Evolutionary conservation across 1,140 invertebrate genomes (phyloP), one percentile per base, ranked within the genome.

Genomic region (Lepidurus couesii): DNA sequence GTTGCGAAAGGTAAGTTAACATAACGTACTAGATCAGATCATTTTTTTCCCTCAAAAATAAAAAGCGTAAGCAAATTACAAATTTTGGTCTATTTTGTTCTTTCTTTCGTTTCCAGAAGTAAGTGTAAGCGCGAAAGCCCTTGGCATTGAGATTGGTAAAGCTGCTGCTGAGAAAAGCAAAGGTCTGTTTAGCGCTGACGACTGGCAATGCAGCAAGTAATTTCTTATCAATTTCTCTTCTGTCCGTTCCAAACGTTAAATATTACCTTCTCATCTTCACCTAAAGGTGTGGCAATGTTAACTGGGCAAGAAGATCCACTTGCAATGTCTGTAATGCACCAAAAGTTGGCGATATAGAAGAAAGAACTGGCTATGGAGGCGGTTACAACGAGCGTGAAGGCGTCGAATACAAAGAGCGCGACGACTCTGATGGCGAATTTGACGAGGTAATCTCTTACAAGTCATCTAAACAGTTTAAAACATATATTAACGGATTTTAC

Each of bases 301-400:
- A 99, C 85, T 99, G 98, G 98, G 97, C 97, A 13, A 88, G 98
- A 79, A 88, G 98, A 74, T 92, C 93, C 82, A 95, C 94, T 76
- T 99, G 98, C 85, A 99, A 99, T 85, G 95, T 99, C 88, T 99
- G 98, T 86, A 99, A 99, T 88, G 94, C 97, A 1, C 96, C 97
- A 1, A 99, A 98, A 86, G 95, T 95, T 85, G 93, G 93, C 3
- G 95, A 97, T 86, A 90, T 96, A 74, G 91, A 93, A 85, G 90
- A 91, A 83, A 85, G 92, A 79, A 91, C 90, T 80, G 92, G 92
- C 26, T 93, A 93, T 81, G 92, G 93, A 21, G 93, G 94, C 76
- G 93, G 93, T 73, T 98, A 96, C 83, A 98, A 98, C 87, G 96
- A 98, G 83, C 88, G 96, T 79, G 95, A 94, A 47, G 90, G 93